Conservation (phyloP, 2,113 vertebrate species). For the Chloropsis cyanopogon region DNA sequence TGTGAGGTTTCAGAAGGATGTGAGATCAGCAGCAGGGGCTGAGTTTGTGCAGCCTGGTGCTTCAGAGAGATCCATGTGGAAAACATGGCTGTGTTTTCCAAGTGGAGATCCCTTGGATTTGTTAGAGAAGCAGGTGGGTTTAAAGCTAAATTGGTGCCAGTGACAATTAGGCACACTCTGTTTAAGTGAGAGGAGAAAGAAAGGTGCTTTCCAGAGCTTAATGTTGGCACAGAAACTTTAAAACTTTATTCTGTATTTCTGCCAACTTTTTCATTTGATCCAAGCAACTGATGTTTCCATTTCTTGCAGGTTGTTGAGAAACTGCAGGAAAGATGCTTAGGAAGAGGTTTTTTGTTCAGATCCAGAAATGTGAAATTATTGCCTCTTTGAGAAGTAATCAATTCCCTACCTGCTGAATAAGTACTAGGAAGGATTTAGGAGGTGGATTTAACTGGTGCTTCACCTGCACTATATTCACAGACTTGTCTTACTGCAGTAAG, state of each 20-base stretch:
- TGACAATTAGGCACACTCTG: not conserved
- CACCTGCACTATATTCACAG: not conserved
- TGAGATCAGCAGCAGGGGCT: not conserved
- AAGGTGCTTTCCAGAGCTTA: not conserved
- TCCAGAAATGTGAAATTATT: constrained; percentile 29
- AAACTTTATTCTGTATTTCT: not conserved
- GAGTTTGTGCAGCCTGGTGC: not conserved
- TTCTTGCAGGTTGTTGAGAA: not conserved
- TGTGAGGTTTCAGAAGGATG: not conserved
- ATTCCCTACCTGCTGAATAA: constrained; percentile 46
- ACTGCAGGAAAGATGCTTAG: constrained; percentile 22
- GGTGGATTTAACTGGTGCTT: not conserved
- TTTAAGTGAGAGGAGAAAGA: not conserved
- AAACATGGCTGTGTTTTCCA: not conserved
- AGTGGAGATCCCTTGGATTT: not conserved
- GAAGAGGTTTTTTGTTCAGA: not conserved
- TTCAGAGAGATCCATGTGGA: not conserved
- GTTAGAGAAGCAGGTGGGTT: not conserved
- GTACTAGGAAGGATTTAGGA: constrained; percentile 15
- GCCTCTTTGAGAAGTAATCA: constrained; percentile 18
- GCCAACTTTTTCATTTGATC: not conserved
- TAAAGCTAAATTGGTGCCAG: not conserved
- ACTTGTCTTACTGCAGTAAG: not conserved
- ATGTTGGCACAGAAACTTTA: not conserved
- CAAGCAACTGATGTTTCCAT: not conserved